These are phyloP conservation scores for Chaetorhynchus papuensis DNA, from an alignment of 2,113 vertebrate genomes.

Conservation along the genomic window DNA sequence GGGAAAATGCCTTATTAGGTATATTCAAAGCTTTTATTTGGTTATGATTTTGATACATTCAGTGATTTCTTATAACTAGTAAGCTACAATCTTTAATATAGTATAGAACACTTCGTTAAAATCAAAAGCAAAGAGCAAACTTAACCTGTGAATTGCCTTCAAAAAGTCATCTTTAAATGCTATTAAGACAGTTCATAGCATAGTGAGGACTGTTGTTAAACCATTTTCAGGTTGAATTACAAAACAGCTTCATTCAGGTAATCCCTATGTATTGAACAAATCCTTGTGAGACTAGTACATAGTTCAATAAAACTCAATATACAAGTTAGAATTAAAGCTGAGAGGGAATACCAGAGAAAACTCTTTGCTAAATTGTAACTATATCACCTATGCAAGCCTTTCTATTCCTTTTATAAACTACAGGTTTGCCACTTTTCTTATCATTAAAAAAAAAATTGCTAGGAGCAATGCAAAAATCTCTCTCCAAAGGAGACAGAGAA, in stretches of 20 bases:
- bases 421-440: background rate
- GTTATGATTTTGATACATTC: background rate
- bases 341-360: background rate
- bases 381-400: background rate
- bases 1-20: constrained; percentile 35
- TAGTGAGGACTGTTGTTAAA: background rate
- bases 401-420: background rate
- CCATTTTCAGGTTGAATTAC: background rate
- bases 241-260: background rate
- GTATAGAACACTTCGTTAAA: background rate
- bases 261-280: background rate
- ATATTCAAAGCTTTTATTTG: constrained; percentile 33
- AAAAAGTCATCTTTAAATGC: background rate
- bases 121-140: background rate
- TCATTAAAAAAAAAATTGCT: too few relatives aligned
- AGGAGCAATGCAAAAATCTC: background rate
- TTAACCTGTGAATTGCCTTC: background rate
- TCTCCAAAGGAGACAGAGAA: background rate
- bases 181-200: background rate
- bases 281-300: background rate
- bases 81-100: background rate
- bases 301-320: background rate
- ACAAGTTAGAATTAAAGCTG: background rate
- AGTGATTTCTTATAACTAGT: background rate
- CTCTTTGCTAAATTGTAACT: background rate